Evolutionary conservation across 2,888 invertebrate genomes (phyloP).

Genomic region (Nudaria mundana): DNA sequence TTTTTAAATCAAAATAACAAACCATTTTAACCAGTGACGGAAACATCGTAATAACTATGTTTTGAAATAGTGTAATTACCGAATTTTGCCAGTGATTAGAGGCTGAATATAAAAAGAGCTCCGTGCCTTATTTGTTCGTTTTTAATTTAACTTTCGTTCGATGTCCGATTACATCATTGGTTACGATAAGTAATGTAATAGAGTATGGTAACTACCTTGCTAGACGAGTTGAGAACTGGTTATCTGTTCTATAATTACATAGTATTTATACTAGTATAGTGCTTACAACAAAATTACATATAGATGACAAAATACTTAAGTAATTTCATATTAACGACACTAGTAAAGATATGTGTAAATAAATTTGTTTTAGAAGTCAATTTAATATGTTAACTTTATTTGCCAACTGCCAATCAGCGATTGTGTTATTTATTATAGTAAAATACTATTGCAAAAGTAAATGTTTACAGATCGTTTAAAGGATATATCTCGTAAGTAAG

Average conservation of each 20-base stretch:
- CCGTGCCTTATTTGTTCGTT: not conserved
- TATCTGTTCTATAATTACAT: not conserved
- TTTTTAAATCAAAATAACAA: too few relatives aligned
- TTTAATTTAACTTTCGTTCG: constrained; percentile 3
- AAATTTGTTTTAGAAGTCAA: too few relatives aligned
- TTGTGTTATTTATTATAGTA: too few relatives aligned
- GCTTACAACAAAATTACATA: not conserved
- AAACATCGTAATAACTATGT: not conserved
- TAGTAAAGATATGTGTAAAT: too few relatives aligned
- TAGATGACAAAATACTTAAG: not conserved
- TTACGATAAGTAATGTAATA: not conserved
- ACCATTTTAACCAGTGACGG: too few relatives aligned
- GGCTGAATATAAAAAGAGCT: not conserved
- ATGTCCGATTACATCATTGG: constrained; percentile 3
- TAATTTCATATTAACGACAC: not conserved
- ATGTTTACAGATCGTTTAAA: too few relatives aligned
- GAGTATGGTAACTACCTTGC: not conserved
- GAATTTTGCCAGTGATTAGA: not conserved
- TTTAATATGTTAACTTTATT: too few relatives aligned
- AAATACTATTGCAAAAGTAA: too few relatives aligned
- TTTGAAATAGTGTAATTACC: not conserved
- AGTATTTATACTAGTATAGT: not conserved
- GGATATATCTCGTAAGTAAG: too few relatives aligned
- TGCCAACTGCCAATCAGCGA: too few relatives aligned
- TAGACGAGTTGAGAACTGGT: not conserved